Base-by-base conservation (phyloP, 2,113 vertebrate species). In the Rhinoptilus africanus region DNA sequence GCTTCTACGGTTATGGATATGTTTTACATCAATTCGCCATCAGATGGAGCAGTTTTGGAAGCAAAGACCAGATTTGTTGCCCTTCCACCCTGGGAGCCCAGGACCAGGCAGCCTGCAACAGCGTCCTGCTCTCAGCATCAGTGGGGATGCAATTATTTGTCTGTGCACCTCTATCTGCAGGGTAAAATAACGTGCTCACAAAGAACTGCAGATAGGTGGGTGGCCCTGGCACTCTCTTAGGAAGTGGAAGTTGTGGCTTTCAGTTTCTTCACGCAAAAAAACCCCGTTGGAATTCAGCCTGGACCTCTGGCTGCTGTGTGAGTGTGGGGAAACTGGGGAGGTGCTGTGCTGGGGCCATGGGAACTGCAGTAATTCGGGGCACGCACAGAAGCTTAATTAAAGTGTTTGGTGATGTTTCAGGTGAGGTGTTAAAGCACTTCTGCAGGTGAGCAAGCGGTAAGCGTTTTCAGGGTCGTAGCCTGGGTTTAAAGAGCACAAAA, bases 31-130 rank as follows among this genome's bases (percentile, higher is more conserved):
- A 14, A 15, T n/a, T 95, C 77, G 30, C 96, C 96, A 89, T 96
- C 89, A 96, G 96, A 87, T 97, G 96, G 96, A 96, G 96, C 95
- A 93, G 89, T 94, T 88, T 45, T 91, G 89, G 94, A 96, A 96
- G 92, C 27, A 88, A 91, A 96, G 48, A 41, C 5, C 60, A 26
- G 93, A 77, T 67, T 2, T 41, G 12, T 16, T 74, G 35, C 32
- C 9, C 14, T 62, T 66, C 22, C 41, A 51, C n/a, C 32, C 50
- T 43, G 37, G 63, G 66, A 85, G 80, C 26, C 13, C 45, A 12
- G 72, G 27, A 53, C 4, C 1, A 1, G 50, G 57, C 76, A 59
- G 51, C 0, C 13, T 14, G 63, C 48, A 59, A 3, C 0, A 59
- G 64, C 28, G 47, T 53, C 76, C 41, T 1, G 7, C 63, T 45